Evolutionary conservation across 2,113 vertebrate species (phyloP), one percentile per base, ranked within the genome.

Genomic region (Nothobranchius kuhntae): DNA sequence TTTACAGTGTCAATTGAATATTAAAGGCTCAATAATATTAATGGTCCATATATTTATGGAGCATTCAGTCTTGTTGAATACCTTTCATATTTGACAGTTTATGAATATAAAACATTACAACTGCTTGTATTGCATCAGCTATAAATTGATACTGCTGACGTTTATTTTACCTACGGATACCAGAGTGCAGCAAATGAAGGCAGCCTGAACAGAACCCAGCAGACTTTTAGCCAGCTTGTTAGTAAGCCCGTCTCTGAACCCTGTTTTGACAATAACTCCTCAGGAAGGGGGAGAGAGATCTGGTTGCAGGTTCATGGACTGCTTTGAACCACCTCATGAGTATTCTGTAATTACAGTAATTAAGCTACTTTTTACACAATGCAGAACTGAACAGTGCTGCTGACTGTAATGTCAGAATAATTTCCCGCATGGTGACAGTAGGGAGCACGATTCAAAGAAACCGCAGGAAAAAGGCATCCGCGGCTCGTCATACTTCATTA

Each of bases 401-500:
- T 1, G 15, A 1, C 42, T 35, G 30, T 30, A 4, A 68, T 52
- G 55, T 61, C 59, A 65, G 56, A 55, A 61, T 17, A 61, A 66
- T 71, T 81, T 12, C 54, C 52, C 24, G 15, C 51, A 15, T 0
- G 8, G 45, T 53, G 40, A 60, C 53, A 69, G 61, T 57, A 35
- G 4, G 54, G 77, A 50, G 63, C 53, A 26, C 4, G 17, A 61
- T 64, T 69, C 62, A 59, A 56, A 75, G 50, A 30, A 30, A 60
- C 53, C 45, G 60, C 35, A 15, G 65, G 71, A 68, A 15, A n/a
- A 57, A 40, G 52, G 4, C 47, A 14, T 62, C 65, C 50, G 45
- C 0, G 57, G 56, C 63, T 71, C 63, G 64, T 69, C 78, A n/a
- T 54, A 11, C 73, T 75, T 75, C 51, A 71, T 75, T 59, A 75